Base-by-base conservation (phyloP, 2,888 invertebrate species). In the Pimpla rufipes region DNA sequence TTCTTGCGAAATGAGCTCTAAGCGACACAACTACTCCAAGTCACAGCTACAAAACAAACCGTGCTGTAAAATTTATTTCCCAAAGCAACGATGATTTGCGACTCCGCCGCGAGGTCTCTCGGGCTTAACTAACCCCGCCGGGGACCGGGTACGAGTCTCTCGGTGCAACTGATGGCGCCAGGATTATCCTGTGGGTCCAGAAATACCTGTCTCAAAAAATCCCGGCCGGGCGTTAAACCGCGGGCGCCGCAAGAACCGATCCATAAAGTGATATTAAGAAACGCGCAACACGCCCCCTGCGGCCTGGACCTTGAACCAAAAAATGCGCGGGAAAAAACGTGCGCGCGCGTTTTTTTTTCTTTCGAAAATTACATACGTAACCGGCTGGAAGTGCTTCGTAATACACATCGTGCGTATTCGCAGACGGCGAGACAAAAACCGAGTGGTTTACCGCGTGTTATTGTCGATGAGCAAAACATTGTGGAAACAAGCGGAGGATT, bases 381-480 rank as follows among this genome's bases (percentile, higher is more conserved):
- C 45, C 23, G 45, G 10, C 35, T 52, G 13, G 10, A 29, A 45
- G 47, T 45, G 50, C 8, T 40, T 55, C 40, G 55, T 45, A 45
- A 57, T 70, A 8, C 35, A 59, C n/a, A 29, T 2, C 29, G 18
- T 16, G 57, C 35, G 16, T n/a, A 16, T 16, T 8, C 7, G 4
- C 23, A 16, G 13, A 23, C 40, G 7, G 2, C 29, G 59, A 29
- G 45, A 45, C 13, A 45, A 73, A 59, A 73, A 73, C 57, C 2
- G 0, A 29, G 45, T 35, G 29, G 11, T 45, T 18, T 29, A 11
- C 74, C 59, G n/a, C 21, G 74, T 37, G 37, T 74, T 74, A 62
- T 74, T 74, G 47, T 47, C 35, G 74, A 62, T 7, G 74, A 74
- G 74, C 50, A 74, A 74, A 74, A 74, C 47, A 74, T 62, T 47